A percentile compares a stretch with the other conserved stretches of the same genome.
Conservation (phyloP, 1,140 invertebrate genomes). For the Drosophila chauvacae region DNA sequence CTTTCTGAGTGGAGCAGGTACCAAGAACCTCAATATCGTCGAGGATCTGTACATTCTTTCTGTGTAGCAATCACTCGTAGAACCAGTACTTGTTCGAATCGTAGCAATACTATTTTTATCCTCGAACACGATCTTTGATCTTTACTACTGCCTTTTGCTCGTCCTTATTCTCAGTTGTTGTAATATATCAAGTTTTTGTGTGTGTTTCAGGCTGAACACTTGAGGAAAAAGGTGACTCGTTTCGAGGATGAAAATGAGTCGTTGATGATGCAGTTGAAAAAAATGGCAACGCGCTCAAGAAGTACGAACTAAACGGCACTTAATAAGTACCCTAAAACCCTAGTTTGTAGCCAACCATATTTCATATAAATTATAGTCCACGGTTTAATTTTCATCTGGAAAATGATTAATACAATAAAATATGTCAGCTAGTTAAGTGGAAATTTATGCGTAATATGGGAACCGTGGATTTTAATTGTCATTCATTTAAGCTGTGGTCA, state of each 20-base stretch:
- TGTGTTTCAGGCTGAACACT: constrained; percentile 89
- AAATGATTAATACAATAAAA: not conserved
- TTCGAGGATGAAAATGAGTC: constrained; percentile 98
- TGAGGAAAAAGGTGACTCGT: constrained; percentile 93
- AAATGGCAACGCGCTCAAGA: constrained; percentile 94
- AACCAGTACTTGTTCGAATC: constrained; percentile 22
- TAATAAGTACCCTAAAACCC: constrained; percentile 40
- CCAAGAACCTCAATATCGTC: constrained; percentile 10
- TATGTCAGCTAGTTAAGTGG: not conserved
- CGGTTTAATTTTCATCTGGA: not conserved
- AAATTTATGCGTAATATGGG: not conserved
- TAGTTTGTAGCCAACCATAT: constrained; percentile 31
- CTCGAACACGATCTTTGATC: constrained; percentile 66
- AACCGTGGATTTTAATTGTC: constrained; percentile 9
- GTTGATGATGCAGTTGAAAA: constrained; percentile 95
- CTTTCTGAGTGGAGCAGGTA: constrained; percentile 72
- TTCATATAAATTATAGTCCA: constrained; percentile 19
- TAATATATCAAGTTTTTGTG: constrained; percentile 59
- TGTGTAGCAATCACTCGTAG: constrained; percentile 42
- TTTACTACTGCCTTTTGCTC: constrained; percentile 7
- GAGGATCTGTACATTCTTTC: constrained; percentile 22
- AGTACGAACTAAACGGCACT: constrained; percentile 86
- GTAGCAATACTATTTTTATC: constrained; percentile 66
- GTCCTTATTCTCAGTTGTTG: constrained; percentile 39
- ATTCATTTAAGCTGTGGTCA: constrained; percentile 16